phyloP scores from a whole-genome alignment of 2,113 vertebrate genomes.

The Pseudois nayaur region DNA sequence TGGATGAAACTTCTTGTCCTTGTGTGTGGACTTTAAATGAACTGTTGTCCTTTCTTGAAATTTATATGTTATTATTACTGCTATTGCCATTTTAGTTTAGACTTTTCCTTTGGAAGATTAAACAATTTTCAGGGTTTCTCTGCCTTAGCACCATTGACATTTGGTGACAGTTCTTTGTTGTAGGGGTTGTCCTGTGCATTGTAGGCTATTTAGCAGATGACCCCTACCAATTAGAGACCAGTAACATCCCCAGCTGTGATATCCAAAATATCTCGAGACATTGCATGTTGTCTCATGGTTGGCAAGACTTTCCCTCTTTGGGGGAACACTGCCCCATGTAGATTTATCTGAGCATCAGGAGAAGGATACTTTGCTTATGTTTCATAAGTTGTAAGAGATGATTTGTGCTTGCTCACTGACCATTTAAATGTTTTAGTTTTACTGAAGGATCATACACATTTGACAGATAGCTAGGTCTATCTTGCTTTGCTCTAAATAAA shows the following conservation, averaged over 20 bases:
- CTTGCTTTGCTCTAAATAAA: slow-evolving; percentile 30
- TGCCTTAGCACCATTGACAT: background rate
- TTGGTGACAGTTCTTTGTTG: background rate
- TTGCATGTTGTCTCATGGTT: background rate
- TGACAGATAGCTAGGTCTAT: background rate
- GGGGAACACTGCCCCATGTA: background rate
- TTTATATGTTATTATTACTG: background rate
- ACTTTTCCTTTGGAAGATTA: background rate
- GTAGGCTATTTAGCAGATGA: background rate
- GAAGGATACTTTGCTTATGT: background rate
- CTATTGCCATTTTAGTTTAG: background rate
- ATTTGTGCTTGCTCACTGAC: background rate
- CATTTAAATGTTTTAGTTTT: background rate
- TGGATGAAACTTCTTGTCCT: background rate
- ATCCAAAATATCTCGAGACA: background rate
- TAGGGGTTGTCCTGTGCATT: background rate
- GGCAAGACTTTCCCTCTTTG: background rate
- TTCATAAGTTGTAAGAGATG: background rate
- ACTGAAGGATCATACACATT: background rate
- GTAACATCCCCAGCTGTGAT: background rate
- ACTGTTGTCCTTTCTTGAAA: background rate
- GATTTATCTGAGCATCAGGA: background rate
- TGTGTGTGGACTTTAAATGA: background rate
- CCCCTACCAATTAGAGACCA: background rate
- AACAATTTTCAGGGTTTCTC: background rate